A percentile compares a stretch with the other conserved stretches of the same genome.
phyloP scores from a whole-genome alignment of 2,113 vertebrate species.

The Otolemur garnettii region DNA sequence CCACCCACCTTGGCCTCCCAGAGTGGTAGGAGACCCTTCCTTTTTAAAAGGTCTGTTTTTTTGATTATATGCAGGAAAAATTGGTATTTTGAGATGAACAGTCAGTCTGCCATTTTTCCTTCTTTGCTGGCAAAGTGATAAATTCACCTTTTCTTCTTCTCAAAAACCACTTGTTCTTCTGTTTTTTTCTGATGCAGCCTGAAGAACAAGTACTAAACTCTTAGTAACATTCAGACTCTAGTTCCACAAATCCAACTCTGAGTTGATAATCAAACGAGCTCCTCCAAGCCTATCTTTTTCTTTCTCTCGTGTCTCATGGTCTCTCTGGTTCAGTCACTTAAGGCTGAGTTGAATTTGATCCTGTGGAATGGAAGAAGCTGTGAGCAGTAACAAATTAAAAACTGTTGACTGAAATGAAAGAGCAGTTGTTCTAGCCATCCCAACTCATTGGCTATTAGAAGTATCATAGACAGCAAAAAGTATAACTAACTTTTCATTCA shows the following conservation, averaged over 20 bases:
- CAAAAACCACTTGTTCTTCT: too few species aligned
- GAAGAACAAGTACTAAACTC: too few species aligned
- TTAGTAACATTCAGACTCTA: neutral
- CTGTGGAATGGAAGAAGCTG: neutral
- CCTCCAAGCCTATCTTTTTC: neutral
- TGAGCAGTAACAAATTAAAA: neutral
- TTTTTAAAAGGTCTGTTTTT: too few species aligned
- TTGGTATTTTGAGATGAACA: too few species aligned
- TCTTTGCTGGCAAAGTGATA: too few species aligned
- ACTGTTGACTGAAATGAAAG: neutral
- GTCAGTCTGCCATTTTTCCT: too few species aligned
- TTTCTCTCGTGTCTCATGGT: neutral
- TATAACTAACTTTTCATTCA: neutral
- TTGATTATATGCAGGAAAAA: too few species aligned
- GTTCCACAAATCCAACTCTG: neutral
- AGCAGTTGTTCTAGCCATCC: neutral
- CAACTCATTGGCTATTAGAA: neutral
- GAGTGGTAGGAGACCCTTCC: too few species aligned
- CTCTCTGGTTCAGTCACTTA: neutral
- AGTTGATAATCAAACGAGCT: neutral
- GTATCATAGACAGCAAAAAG: neutral
- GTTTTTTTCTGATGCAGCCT: too few species aligned
- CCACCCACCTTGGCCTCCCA: too few species aligned
- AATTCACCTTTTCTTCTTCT: too few species aligned
- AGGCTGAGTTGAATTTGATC: neutral